phyloP scores from a whole-genome alignment of 92 coral and sea anemone species.

The Isaurus tuberculatus region DNA sequence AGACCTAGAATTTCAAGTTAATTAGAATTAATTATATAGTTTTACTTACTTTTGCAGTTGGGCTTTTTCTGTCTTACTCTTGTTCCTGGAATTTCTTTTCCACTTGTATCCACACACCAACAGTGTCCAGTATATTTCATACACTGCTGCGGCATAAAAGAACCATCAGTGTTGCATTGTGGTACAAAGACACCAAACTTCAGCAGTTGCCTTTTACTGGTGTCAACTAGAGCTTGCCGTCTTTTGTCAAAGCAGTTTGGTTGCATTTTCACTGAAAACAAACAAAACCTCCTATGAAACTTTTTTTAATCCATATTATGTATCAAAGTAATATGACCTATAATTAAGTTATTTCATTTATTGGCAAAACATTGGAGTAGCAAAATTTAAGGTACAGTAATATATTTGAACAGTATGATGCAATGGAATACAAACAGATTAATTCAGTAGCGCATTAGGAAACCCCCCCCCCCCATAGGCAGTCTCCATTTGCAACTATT shows the following conservation, averaged over 20 bases:
- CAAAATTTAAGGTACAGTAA: too few relatives aligned
- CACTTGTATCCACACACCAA: conserved; percentile 90
- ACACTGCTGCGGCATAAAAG: conserved; percentile 77
- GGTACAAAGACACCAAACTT: conserved; percentile 80
- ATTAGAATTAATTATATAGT: not conserved
- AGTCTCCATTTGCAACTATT: too few relatives aligned
- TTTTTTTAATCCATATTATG: too few relatives aligned
- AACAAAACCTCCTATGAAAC: not conserved
- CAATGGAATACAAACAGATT: too few relatives aligned
- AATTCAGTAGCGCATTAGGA: too few relatives aligned
- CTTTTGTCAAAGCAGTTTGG: conserved; percentile 75
- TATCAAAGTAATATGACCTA: too few relatives aligned
- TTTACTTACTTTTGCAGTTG: conserved; percentile 73
- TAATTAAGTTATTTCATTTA: too few relatives aligned
- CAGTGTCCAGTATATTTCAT: conserved; percentile 68
- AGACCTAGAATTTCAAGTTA: not conserved
- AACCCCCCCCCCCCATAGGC: too few relatives aligned
- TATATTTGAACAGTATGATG: too few relatives aligned
- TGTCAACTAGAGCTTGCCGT: conserved; percentile 64
- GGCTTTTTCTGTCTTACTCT: conserved; percentile 69
- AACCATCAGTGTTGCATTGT: conserved; percentile 84
- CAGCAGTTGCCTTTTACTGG: conserved; percentile 67
- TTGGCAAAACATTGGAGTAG: too few relatives aligned
- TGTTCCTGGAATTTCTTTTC: conserved; percentile 80
- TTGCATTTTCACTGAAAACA: conserved; percentile 38